Conservation (phyloP, 1,140 invertebrate species). For the Hylaeus anthracinus region DNA sequence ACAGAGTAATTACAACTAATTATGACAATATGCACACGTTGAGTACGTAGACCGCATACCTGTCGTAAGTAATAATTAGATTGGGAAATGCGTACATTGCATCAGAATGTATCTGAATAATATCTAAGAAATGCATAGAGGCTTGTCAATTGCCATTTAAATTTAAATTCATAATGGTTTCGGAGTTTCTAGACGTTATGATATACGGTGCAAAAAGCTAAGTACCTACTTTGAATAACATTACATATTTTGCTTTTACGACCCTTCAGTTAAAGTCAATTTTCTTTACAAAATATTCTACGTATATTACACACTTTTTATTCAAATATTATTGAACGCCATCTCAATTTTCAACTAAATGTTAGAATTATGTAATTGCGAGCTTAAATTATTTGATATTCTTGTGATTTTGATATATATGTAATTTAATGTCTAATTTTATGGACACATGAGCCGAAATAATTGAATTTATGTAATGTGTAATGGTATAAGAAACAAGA, state of each 20-base stretch:
- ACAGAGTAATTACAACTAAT: conserved; percentile 70
- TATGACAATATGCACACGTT: conserved; percentile 60
- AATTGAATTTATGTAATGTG: too few relatives aligned
- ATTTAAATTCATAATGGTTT: conserved; percentile 63
- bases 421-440: too few relatives aligned
- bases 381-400: too few relatives aligned
- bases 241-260: neutral
- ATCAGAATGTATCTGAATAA: conserved; percentile 52
- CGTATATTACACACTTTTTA: too few relatives aligned
- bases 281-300: too few relatives aligned
- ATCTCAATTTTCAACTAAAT: too few relatives aligned
- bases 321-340: too few relatives aligned
- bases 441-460: too few relatives aligned
- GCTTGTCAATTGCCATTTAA: conserved; percentile 61
- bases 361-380: too few relatives aligned
- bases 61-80: conserved; percentile 70
- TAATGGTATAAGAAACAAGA: too few relatives aligned
- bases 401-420: too few relatives aligned
- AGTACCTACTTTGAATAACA: neutral
- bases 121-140: conserved; percentile 59
- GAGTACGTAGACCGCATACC: conserved; percentile 57
- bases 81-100: conserved; percentile 37
- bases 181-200: conserved; percentile 47
- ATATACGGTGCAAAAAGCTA: neutral
- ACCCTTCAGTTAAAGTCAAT: too few relatives aligned